Base-by-base conservation (phyloP, 2,113 vertebrate genomes). In the Halichoerus grypus region DNA sequence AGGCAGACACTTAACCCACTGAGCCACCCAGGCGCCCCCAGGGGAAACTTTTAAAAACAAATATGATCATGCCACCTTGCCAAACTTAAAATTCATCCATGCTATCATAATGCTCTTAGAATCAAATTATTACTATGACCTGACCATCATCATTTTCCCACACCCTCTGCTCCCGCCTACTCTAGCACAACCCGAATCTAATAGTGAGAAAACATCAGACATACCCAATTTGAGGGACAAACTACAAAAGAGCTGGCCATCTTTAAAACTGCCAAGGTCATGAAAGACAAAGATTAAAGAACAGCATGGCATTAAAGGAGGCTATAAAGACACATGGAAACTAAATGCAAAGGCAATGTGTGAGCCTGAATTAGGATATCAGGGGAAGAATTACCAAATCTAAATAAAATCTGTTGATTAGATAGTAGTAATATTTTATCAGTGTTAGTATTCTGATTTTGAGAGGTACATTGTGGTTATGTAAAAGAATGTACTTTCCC, bases 11-110 rank as follows among this genome's bases (percentile, higher is more conserved):
- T 7, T 46, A 46, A 46, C 46, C 46, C 1, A 46, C 46, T 46
- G 46, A 46, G 46, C 46, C 46, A 46, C 46, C 46, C 46, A 46
- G 46, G 7, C 46, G 7, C 46, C 46, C 46, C 33, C 71, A 80
- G 14, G 61, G n/a, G 46, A 49, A 85, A 36, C 42, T 85, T 94
- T 84, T 79, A 95, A 84, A 95, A 84, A 79, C 39, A 57, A 51
- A 31, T 77, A 77, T 53, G 42, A 92, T 79, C 22, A 39, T 46
- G 46, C n/a, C 15, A 55, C 14, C n/a, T 39, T 77, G 24, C n/a
- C 4, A 24, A 31, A 63, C 10, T 63, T 85, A 95, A 89, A 97
- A 79, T 18, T 85, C 31, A 93, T 22, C 77, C 77, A 88, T 28
- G 13, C 8, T 79, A 84, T 51, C 59, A 90, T 36, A 71, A 84